A percentile compares a stretch with the other conserved stretches of the same genome.
Evolutionary conservation across 1,140 invertebrate genomes (phyloP).

Genomic region (Contarinia nasturtii): DNA sequence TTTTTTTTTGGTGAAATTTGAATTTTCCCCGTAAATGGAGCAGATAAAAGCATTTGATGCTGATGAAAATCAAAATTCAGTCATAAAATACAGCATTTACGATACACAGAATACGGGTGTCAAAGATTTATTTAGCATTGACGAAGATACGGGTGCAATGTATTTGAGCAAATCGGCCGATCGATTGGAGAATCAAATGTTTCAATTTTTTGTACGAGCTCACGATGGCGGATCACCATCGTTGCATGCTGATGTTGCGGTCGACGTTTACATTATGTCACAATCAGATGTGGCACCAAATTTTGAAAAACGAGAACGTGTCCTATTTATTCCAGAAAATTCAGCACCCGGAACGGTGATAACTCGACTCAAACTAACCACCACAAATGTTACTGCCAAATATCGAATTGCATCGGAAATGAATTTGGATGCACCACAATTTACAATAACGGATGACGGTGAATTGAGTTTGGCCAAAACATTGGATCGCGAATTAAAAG

Average conservation of each 20-base stretch:
- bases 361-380: conserved; percentile 34
- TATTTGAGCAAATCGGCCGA: conserved; percentile 36
- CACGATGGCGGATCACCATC: conserved; percentile 52
- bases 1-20: too few species aligned
- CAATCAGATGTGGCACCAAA: conserved; percentile 45
- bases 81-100: conserved; percentile 53
- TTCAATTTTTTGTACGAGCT: conserved; percentile 78
- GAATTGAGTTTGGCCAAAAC: conserved; percentile 46
- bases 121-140: conserved; percentile 42
- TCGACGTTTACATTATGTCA: conserved; percentile 57
- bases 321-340: conserved; percentile 64
- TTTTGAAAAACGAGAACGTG: conserved; percentile 48
- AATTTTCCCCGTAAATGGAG: too few species aligned
- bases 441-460: conserved; percentile 52
- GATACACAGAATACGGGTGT: conserved; percentile 36
- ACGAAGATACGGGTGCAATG: conserved; percentile 46
- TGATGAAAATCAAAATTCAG: conserved; percentile 46
- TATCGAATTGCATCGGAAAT: conserved; percentile 44
- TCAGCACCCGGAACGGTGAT: conserved; percentile 45
- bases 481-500: conserved; percentile 57
- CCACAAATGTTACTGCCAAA: conserved; percentile 31
- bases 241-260: conserved; percentile 53
- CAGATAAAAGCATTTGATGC: conserved; percentile 41
- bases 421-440: conserved; percentile 40
- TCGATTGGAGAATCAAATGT: conserved; percentile 42